Conservation (phyloP, 2,113 vertebrate species). For the Nansenia antarctica region DNA sequence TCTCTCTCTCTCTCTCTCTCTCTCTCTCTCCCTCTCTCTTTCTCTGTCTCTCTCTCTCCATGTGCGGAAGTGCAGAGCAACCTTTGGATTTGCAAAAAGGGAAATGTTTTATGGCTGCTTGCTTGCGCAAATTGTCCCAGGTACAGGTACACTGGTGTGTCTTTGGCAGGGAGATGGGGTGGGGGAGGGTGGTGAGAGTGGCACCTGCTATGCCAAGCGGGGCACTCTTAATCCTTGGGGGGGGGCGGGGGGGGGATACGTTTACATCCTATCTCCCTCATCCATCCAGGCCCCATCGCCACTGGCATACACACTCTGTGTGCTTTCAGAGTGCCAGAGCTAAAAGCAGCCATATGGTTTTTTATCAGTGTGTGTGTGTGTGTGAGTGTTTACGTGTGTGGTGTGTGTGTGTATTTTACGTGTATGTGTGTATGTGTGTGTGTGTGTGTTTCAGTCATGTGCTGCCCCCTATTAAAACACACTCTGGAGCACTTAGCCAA, state of each 20-base stretch:
- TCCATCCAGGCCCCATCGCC: background rate
- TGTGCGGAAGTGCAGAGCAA: conserved; percentile 7
- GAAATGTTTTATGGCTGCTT: conserved; percentile 61
- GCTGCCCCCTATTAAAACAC: conserved; percentile 36
- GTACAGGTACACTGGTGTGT: background rate
- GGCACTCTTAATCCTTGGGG: no score
- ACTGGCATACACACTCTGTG: background rate
- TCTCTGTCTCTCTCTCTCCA: background rate
- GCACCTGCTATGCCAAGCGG: background rate
- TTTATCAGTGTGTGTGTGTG: background rate
- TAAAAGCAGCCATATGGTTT: background rate
- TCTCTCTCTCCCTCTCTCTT: background rate
- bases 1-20: background rate
- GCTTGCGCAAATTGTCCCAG: conserved; percentile 38
- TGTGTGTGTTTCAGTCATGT: conserved; percentile 38
- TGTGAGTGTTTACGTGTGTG: no score
- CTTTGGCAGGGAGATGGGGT: background rate
- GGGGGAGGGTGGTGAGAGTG: background rate
- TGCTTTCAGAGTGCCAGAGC: background rate
- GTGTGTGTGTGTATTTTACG: conserved; percentile 26
- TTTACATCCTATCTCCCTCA: background rate
- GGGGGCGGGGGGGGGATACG: no score
- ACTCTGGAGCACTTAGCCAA: conserved; percentile 40
- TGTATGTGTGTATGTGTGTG: conserved; percentile 5
- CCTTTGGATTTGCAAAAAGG: conserved; percentile 63